phyloP scores from a whole-genome alignment of 2,797 vertebrate genomes.

The Mormyrus proboscirostris region DNA sequence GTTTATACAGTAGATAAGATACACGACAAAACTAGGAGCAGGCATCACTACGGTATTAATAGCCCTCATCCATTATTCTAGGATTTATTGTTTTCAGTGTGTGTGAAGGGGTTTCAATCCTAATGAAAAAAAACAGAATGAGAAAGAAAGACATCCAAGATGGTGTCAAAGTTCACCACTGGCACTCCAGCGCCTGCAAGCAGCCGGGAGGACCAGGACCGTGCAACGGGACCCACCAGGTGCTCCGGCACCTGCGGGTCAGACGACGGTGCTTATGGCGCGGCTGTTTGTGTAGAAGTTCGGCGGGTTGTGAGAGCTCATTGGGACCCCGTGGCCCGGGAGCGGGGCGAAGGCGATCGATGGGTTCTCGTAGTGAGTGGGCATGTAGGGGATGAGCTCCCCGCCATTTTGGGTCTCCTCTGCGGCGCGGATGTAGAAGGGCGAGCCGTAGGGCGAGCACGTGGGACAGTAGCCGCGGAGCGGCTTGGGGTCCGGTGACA shows the following conservation, averaged over 20 bases:
- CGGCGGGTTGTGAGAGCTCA: conserved; percentile 64
- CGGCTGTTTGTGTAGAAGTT: conserved; percentile 77
- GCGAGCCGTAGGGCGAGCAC: conserved; percentile 79
- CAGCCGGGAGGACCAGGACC: neutral
- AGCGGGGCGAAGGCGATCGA: conserved; percentile 71
- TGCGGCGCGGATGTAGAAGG: conserved; percentile 80
- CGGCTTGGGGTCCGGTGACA: conserved; percentile 51
- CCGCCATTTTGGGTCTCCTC: conserved; percentile 84
- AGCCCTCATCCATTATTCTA: conserved; percentile 39
- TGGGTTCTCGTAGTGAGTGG: conserved; percentile 76
- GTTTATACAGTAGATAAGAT: conserved; percentile 18
- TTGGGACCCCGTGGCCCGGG: conserved; percentile 62
- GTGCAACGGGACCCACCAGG: neutral
- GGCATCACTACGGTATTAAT: conserved; percentile 23
- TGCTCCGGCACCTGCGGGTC: conserved; percentile 38
- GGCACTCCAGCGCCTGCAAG: neutral
- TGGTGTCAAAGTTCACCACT: conserved; percentile 2
- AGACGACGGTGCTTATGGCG: conserved; percentile 91
- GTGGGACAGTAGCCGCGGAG: conserved; percentile 67
- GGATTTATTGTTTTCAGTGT: conserved; percentile 18
- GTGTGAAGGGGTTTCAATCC: conserved; percentile 5
- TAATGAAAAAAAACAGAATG: neutral
- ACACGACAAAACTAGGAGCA: conserved; percentile 25
- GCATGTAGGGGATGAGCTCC: conserved; percentile 72
- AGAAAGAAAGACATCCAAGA: neutral